Percentiles rank a stretch among this genome's conserved stretches.
Evolutionary conservation across 2,888 invertebrate genomes (phyloP).

Genomic region (Calliphora vomitoria): DNA sequence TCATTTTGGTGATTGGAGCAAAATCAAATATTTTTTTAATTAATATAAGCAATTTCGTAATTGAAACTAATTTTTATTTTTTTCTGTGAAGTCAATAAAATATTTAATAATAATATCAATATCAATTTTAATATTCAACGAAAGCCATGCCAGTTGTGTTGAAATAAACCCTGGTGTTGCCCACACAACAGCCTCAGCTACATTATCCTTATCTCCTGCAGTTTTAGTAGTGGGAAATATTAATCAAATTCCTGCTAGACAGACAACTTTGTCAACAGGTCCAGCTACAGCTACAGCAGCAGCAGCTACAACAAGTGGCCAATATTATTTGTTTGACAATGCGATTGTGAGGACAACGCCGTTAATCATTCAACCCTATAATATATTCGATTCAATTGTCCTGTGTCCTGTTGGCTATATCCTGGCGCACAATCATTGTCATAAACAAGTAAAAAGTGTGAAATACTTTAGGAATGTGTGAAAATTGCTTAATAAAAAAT

Average conservation of each 20-base stretch:
- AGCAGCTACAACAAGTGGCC: slow-evolving; percentile 50
- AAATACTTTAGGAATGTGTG: slow-evolving; percentile 46
- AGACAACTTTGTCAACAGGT: slow-evolving; percentile 28
- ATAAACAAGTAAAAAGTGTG: slow-evolving; percentile 78
- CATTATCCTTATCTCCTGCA: neutral
- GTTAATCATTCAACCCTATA: slow-evolving; percentile 78
- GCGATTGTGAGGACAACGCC: slow-evolving; percentile 1
- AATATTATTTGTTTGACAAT: slow-evolving; percentile 40
- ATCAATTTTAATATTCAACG: slow-evolving; percentile 13
- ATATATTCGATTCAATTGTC: slow-evolving; percentile 78
- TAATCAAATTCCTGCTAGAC: slow-evolving; percentile 34
- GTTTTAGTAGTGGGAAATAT: slow-evolving; percentile 29
- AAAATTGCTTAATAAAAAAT: too few species aligned
- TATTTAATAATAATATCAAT: slow-evolving; percentile 49
- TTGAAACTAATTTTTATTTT: too few species aligned
- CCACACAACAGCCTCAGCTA: neutral
- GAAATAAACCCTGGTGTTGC: neutral
- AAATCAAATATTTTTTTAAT: too few species aligned
- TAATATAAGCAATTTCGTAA: too few species aligned
- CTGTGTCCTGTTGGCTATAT: slow-evolving; percentile 79
- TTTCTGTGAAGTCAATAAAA: slow-evolving; percentile 33
- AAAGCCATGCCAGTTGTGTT: neutral
- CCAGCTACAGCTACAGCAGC: neutral
- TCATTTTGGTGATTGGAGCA: too few species aligned
- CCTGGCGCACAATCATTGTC: slow-evolving; percentile 80